phyloP scores from a whole-genome alignment of 2,797 vertebrate genomes.

The Columba guinea region DNA sequence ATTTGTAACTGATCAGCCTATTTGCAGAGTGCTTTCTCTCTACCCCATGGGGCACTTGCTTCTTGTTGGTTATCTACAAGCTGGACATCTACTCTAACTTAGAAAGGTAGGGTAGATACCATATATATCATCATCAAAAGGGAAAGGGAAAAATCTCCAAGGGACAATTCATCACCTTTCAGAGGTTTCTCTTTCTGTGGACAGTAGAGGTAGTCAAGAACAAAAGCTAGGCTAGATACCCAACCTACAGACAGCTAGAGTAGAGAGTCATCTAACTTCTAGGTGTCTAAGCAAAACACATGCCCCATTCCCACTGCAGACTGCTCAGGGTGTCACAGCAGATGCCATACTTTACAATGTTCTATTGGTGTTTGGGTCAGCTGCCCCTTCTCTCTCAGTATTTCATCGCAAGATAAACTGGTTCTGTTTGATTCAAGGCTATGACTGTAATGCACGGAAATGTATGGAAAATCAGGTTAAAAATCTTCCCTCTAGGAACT shows the following conservation, averaged over 20 bases:
- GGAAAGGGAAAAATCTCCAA: background rate
- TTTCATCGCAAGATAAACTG: background rate
- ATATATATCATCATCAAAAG: background rate
- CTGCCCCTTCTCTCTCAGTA: background rate
- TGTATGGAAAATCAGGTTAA: background rate
- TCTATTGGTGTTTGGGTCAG: background rate
- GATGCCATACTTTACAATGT: background rate
- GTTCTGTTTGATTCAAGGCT: background rate
- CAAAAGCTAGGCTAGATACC: background rate
- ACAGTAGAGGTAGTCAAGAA: background rate
- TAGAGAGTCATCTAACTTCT: background rate
- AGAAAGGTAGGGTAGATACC: background rate
- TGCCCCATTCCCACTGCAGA: background rate
- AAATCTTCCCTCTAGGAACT: background rate
- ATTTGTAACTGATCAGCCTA: background rate
- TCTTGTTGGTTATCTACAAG: background rate
- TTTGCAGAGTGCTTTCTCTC: background rate
- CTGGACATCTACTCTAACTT: background rate
- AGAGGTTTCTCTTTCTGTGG: background rate
- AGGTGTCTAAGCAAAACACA: background rate
- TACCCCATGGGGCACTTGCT: background rate
- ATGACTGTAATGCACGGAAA: background rate
- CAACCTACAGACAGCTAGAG: background rate
- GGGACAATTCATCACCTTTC: background rate
- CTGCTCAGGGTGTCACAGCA: background rate